Base-by-base conservation (phyloP, 2,888 invertebrate species). In the Muscina levida region DNA sequence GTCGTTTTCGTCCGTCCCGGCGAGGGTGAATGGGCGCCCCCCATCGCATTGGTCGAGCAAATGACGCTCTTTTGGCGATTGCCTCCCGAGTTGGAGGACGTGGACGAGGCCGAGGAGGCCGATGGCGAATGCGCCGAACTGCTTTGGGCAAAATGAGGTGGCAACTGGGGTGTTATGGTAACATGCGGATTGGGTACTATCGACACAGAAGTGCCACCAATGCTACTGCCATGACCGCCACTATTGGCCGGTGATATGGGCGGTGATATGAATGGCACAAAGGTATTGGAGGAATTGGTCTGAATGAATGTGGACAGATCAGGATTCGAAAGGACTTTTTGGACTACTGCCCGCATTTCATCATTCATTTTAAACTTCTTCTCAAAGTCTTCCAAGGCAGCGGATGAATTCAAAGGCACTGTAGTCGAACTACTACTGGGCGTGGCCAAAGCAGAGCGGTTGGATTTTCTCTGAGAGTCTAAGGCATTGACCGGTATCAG, bases 361-460 rank as follows among this genome's bases (percentile, higher is more conserved):
- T 89, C 89, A 3, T 89, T 88, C 89, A 89, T 89, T 85, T 89
- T 89, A 75, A 87, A 89, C 77, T 88, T 89, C 82, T 88, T 88
- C 74, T 89, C 89, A 37, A 89, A 88, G 77, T 89, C 89, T 72
- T 88, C 87, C 24, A 89, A 79, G 0, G 88, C 87, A 24, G 87
- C 85, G 1, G 87, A 84, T 0, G 89, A 88, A 65, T 88, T 88
- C 2, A 88, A 80, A 4, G 87, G 85, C 70, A 87, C 87, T 10
- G 88, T 86, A 15, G 85, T 84, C 1, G 66, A 26, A 11, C 51
- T 19, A 15, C 13, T 26, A 46, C 42, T 68, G 1, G 31, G 31
- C 2, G 31, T 15, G 11, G 56, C 17, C 22, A 39, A 11, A 17
- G 42, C 10, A 11, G 78, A 24, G 37, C 82, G 77, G 22, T 82